These are phyloP conservation scores for Drosophila atroscutellata DNA, from an alignment of 2,888 invertebrate species.

Conservation along the genomic window DNA sequence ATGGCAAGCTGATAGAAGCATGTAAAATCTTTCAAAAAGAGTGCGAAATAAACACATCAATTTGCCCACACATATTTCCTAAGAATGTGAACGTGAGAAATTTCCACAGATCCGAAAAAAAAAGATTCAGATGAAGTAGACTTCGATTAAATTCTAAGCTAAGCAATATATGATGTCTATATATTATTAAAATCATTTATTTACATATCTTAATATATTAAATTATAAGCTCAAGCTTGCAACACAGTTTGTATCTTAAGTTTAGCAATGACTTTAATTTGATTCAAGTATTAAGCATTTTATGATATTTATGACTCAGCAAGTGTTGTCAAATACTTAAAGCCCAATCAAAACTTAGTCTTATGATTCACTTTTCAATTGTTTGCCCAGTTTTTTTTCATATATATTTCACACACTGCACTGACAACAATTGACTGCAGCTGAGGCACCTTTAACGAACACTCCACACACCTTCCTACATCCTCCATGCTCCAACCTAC, in stretches of 20 bases:
- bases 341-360: not conserved
- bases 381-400: constrained; percentile 2
- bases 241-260: too few species aligned
- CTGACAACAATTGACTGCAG: constrained; percentile 50
- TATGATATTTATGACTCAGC: not conserved
- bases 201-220: too few species aligned
- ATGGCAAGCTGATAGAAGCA: not conserved
- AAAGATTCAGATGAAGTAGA: not conserved
- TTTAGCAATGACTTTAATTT: too few species aligned
- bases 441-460: constrained; percentile 31
- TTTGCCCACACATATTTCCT: not conserved
- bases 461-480: not conserved
- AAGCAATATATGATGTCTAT: not conserved
- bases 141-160: not conserved
- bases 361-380: constrained; percentile 18
- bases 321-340: not conserved
- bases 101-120: not conserved
- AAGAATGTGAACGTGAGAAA: not conserved
- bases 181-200: too few species aligned
- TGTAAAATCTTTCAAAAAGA: not conserved
- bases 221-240: too few species aligned
- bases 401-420: constrained; percentile 33
- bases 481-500: not conserved
- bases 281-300: too few species aligned
- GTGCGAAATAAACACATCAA: not conserved